Percentiles rank a stretch among this genome's conserved stretches.
phyloP scores from a whole-genome alignment of 2,888 invertebrate genomes.

The Myathropa florea region DNA sequence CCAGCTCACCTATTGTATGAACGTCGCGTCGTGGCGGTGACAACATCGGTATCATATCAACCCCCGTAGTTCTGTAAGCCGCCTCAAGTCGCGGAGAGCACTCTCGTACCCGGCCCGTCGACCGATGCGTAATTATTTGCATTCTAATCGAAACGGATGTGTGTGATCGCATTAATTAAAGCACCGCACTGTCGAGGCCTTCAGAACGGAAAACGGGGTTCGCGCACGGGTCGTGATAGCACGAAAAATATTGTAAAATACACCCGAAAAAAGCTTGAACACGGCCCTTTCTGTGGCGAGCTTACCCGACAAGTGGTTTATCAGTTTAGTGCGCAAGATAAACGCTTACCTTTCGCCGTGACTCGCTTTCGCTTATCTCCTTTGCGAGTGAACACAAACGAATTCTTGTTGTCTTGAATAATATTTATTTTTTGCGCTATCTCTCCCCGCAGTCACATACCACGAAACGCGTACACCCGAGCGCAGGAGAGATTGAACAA shows the following conservation, averaged over 20 bases:
- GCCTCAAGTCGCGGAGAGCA: slow-evolving; percentile 21
- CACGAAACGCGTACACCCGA: not conserved
- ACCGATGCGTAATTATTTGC: slow-evolving; percentile 64
- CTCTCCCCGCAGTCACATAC: slow-evolving; percentile 22
- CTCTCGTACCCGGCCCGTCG: not conserved
- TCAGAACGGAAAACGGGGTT: not conserved
- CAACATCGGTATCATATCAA: slow-evolving; percentile 52
- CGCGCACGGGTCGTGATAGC: not conserved
- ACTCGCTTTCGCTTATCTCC: slow-evolving; percentile 48
- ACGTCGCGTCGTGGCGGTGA: slow-evolving; percentile 16
- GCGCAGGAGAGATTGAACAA: slow-evolving; percentile 16
- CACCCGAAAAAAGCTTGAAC: slow-evolving; percentile 39
- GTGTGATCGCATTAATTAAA: slow-evolving; percentile 60
- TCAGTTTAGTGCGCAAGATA: slow-evolving; percentile 59
- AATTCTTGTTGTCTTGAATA: slow-evolving; percentile 42
- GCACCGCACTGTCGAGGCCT: slow-evolving; percentile 4
- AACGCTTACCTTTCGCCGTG: slow-evolving; percentile 55
- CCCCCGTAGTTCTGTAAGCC: slow-evolving; percentile 27
- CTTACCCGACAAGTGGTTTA: slow-evolving; percentile 27
- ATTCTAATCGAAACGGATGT: slow-evolving; percentile 64
- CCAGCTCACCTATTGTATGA: slow-evolving; percentile 47
- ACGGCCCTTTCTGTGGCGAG: not conserved
- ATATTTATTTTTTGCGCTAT: slow-evolving; percentile 46
- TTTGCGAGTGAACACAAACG: slow-evolving; percentile 45
- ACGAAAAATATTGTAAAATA: not conserved